These are phyloP conservation scores for Ciona savignyi DNA, from an alignment of 23 tunicate species.

Conservation along the genomic window DNA sequence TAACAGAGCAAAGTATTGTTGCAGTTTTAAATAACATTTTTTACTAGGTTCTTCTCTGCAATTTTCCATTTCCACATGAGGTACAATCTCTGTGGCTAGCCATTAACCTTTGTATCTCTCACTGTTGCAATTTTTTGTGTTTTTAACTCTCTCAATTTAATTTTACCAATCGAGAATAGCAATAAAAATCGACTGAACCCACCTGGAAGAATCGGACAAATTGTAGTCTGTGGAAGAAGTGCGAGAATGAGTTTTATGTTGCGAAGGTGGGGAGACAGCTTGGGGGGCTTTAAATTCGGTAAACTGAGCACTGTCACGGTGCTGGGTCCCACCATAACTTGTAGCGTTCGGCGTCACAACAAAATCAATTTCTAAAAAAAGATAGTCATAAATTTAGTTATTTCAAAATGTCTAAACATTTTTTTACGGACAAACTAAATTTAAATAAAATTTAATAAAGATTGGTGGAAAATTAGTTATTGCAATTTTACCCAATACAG, in stretches of 20 bases:
- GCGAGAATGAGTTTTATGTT: slow-evolving; percentile 20
- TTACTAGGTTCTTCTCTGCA: neutral
- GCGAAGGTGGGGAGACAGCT: slow-evolving; percentile 6
- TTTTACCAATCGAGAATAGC: too few species aligned
- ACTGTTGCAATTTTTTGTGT: too few species aligned
- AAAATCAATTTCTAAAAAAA: slow-evolving; percentile 37
- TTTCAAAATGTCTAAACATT: neutral
- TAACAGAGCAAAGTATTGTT: too few species aligned
- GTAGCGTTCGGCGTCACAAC: slow-evolving; percentile 44
- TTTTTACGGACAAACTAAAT: too few species aligned
- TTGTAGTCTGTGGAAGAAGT: slow-evolving; percentile 19
- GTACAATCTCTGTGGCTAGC: too few species aligned
- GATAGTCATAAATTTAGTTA: neutral
- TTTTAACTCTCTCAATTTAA: too few species aligned
- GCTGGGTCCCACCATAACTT: neutral
- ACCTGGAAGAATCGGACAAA: slow-evolving; percentile 13
- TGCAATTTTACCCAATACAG: too few species aligned
- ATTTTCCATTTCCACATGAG: too few species aligned
- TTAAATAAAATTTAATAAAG: too few species aligned
- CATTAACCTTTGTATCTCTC: too few species aligned
- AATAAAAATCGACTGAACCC: neutral
- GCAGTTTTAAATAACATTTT: neutral
- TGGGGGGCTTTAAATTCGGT: neutral
- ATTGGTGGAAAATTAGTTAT: too few species aligned
- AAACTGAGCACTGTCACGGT: neutral